Base-by-base conservation (phyloP, 1,140 invertebrate species). In the Halyomorpha halys region DNA sequence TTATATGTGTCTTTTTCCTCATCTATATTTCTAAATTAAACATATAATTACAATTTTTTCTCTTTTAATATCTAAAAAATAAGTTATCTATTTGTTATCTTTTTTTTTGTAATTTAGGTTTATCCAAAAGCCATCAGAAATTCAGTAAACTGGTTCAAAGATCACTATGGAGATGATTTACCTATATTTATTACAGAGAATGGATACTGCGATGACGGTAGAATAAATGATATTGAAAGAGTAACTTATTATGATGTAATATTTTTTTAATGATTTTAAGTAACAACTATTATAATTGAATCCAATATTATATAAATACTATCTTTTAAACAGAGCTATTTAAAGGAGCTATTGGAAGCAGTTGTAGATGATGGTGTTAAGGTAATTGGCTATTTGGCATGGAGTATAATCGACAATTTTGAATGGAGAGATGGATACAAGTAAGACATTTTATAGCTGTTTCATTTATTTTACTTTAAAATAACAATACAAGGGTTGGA, bases 301-400 rank as follows among this genome's bases (percentile, higher is more conserved):
- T 74, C 44, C 64, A 18, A 44, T 25, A 21, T 49, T 47, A 21
- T 8, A 8, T 14, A 23, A 51, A 63, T 63, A 15, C 9, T 25
- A 4, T 60, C 44, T 53, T 63, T 18, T 56, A 79, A 78, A 9
- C 73, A 80, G 70, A 71, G 75, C 13, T 86, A 89, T 70, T 76
- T 89, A 21, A 79, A 81, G 61, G 77, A 82, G 14, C 73, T 88
- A 64, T 74, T 86, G 19, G 80, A 83, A 71, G 77, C 80, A 5
- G 76, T 81, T 16, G 66, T 74, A 44, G 69, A 73, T n/a, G 79
- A 81, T 68, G 73, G 72, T 21, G 73, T 74, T 51, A 76, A 81
- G 66, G 76, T 83, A 3, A 71, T 68, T 4, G 79, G 77, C 0
- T 83, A 83, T 66, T 76, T 76, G 11, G 74, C 74, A 14, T 83